phyloP scores from a whole-genome alignment of 2,888 invertebrate genomes.

The Lampropteryx suffumata region DNA sequence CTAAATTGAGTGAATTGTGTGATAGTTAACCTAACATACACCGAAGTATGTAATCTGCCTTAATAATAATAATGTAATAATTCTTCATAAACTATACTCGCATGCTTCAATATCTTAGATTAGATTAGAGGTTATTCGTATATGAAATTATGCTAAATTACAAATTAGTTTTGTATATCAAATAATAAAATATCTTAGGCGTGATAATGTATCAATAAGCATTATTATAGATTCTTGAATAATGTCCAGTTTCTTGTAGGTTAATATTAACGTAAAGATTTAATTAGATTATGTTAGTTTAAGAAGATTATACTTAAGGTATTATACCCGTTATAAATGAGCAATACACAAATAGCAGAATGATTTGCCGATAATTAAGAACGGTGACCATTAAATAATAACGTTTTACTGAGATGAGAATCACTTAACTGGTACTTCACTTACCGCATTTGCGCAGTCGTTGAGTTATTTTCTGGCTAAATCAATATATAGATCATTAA shows the following conservation, averaged over 20 bases:
- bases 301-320: conserved; percentile 7
- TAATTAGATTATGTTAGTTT: conserved; percentile 22
- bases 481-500: neutral
- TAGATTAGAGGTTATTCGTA: conserved; percentile 35
- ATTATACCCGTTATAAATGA: conserved; percentile 10
- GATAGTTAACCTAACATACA: conserved; percentile 27
- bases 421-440: conserved; percentile 4
- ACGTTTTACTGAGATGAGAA: conserved; percentile 26
- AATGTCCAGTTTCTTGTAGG: conserved; percentile 32
- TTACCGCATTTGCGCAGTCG: conserved; percentile 3
- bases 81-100: conserved; percentile 65
- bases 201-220: conserved; percentile 29
- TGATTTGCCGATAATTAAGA: conserved; percentile 24
- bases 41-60: conserved; percentile 55
- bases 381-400: conserved; percentile 23
- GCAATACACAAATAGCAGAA: conserved; percentile 18
- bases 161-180: conserved; percentile 29
- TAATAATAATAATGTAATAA: conserved; percentile 51
- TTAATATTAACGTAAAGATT: conserved; percentile 24
- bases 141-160: conserved; percentile 15
- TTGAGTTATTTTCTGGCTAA: neutral
- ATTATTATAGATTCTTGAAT: conserved; percentile 29
- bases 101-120: conserved; percentile 52
- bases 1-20: conserved; percentile 41
- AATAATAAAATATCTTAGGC: conserved; percentile 17